Percentiles rank a stretch among this genome's conserved stretches.
Conservation (phyloP, 2,797 vertebrate species). For the Pterois miles region DNA sequence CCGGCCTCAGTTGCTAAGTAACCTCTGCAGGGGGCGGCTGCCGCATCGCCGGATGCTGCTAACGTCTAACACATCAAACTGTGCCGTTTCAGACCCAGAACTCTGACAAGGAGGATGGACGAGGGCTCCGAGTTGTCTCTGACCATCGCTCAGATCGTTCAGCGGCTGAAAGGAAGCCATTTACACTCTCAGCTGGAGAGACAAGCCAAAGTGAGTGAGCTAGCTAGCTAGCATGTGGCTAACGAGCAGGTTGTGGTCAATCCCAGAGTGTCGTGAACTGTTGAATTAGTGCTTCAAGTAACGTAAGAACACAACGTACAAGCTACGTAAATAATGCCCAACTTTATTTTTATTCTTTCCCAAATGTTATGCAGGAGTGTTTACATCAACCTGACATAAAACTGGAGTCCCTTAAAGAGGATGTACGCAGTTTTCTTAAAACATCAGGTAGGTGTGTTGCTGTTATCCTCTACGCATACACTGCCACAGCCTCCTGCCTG, state of each 20-base stretch:
- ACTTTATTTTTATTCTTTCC: neutral
- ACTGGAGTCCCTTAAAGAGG: constrained; percentile 93
- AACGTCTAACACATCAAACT: neutral
- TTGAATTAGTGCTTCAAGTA: too few species aligned
- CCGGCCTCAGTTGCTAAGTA: constrained; percentile 76
- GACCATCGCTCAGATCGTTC: constrained; percentile 91
- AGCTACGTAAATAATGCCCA: rapidly evolving
- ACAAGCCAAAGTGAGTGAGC: constrained; percentile 92
- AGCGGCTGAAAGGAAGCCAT: constrained; percentile 89
- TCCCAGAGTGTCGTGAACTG: neutral
- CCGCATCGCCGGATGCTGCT: constrained; percentile 33
- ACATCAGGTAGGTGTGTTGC: constrained; percentile 84
- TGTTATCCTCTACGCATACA: neutral
- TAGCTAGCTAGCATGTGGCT: neutral
- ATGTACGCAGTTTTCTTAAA: constrained; percentile 92
- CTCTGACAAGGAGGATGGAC: constrained; percentile 81
- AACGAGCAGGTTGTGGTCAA: constrained; percentile 27
- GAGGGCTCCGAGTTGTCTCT: constrained; percentile 88
- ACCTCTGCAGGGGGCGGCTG: constrained; percentile 54
- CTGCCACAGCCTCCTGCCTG: too few species aligned
- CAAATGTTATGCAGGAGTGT: constrained; percentile 83
- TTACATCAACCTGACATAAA: constrained; percentile 93
- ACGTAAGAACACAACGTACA: neutral
- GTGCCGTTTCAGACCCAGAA: neutral
- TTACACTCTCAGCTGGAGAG: constrained; percentile 94